Evolutionary conservation across 1,140 invertebrate species (phyloP).

Genomic region (Drosophila micromelanica): DNA sequence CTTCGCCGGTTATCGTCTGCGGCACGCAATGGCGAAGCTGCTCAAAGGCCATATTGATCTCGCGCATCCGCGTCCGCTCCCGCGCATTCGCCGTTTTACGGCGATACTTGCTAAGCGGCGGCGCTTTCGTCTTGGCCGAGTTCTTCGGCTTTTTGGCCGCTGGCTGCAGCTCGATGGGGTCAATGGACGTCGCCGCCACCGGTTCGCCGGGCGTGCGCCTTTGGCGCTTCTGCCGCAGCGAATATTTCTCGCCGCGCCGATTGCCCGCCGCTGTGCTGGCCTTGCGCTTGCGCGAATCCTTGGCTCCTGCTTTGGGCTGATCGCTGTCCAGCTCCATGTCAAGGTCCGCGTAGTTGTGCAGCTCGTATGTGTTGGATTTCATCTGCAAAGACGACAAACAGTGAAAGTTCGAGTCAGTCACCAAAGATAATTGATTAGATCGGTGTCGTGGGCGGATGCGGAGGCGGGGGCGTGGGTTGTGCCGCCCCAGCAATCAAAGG

Average conservation of each 20-base stretch:
- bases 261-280: conserved; percentile 16
- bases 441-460: conserved; percentile 13
- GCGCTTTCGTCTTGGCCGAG: conserved; percentile 88
- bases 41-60: conserved; percentile 95
- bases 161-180: neutral
- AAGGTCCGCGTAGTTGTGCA: conserved; percentile 76
- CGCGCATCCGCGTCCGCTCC: conserved; percentile 93
- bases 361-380: conserved; percentile 74
- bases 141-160: conserved; percentile 26
- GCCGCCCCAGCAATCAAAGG: conserved; percentile 51
- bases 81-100: conserved; percentile 95
- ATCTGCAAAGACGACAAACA: conserved; percentile 61
- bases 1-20: conserved; percentile 81
- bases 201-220: conserved; percentile 44
- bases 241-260: conserved; percentile 76
- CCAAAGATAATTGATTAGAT: conserved; percentile 16
- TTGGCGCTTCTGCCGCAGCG: conserved; percentile 76
- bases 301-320: conserved; percentile 9
- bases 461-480: conserved; percentile 32
- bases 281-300: conserved; percentile 65
- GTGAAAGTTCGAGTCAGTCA: conserved; percentile 42
- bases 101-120: conserved; percentile 94
- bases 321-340: conserved; percentile 48
- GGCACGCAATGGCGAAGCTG: conserved; percentile 91
- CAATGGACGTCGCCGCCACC: neutral